Percentiles rank a stretch among this genome's conserved stretches.
phyloP scores from a whole-genome alignment of 37 sponge, comb jelly and placozoan genomes.

The Bolinopsis microptera region DNA sequence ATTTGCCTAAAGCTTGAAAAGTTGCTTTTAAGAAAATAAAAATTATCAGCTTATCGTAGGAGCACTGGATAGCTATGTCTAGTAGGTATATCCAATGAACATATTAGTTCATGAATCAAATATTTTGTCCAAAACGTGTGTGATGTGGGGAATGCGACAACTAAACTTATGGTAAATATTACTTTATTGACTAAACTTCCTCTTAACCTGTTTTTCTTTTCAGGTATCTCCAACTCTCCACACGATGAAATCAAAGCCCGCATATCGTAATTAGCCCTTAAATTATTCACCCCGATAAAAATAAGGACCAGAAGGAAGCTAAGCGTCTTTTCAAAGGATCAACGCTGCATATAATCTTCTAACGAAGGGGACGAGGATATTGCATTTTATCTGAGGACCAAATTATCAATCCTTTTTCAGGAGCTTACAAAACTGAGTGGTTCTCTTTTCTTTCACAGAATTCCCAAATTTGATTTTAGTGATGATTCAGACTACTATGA shows the following conservation, averaged over 20 bases:
- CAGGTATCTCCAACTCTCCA: not conserved
- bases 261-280: not conserved
- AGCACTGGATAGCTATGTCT: too few species aligned
- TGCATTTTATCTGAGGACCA: not conserved
- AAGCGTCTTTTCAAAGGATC: not conserved
- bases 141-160: too few species aligned
- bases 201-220: not conserved
- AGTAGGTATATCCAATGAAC: too few species aligned
- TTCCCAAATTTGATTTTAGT: conserved; percentile 5
- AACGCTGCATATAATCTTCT: conserved; percentile 52
- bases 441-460: not conserved
- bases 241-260: not conserved
- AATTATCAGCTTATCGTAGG: too few species aligned
- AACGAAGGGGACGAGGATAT: not conserved
- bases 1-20: too few species aligned
- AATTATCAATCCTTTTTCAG: not conserved
- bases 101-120: too few species aligned
- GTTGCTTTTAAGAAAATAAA: too few species aligned
- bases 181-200: not conserved
- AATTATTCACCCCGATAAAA: not conserved
- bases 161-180: too few species aligned
- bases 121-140: too few species aligned
- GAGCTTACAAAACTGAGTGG: conserved; percentile 5
- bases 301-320: not conserved
- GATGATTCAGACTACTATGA: conserved; percentile 45